These are phyloP conservation scores for Coregonus suidteri DNA, from an alignment of 2,797 vertebrate genomes.

Conservation along the genomic window DNA sequence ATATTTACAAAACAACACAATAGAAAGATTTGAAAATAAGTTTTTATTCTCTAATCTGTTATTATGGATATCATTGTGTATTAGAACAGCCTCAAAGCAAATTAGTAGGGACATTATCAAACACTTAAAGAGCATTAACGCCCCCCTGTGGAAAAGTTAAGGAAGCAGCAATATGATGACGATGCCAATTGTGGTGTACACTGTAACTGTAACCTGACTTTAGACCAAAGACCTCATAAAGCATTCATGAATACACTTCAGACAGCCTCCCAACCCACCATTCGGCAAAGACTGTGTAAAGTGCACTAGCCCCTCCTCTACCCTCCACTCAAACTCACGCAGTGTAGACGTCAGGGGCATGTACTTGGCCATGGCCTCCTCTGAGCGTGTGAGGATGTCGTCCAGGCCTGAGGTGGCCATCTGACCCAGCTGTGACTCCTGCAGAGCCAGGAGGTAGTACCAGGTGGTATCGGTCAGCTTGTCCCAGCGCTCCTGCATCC, in stretches of 20 bases:
- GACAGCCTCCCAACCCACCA: neutral
- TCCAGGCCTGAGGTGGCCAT: slow-evolving; percentile 51
- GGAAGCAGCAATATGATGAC: neutral
- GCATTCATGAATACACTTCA: neutral
- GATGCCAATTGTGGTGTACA: neutral
- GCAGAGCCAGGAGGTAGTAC: slow-evolving; percentile 39
- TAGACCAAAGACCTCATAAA: neutral
- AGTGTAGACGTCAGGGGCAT: slow-evolving; percentile 68
- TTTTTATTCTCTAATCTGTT: too few relatives aligned
- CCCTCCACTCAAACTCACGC: slow-evolving; percentile 53
- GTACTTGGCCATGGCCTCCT: slow-evolving; percentile 63
- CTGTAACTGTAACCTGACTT: slow-evolving; percentile 1
- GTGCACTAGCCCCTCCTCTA: neutral
- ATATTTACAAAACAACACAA: too few relatives aligned
- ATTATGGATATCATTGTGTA: too few relatives aligned
- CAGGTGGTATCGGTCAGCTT: slow-evolving; percentile 6
- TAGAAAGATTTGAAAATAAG: too few relatives aligned
- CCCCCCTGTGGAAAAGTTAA: neutral
- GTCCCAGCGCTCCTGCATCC: slow-evolving; percentile 49
- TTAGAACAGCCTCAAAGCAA: too few relatives aligned
- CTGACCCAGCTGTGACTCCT: slow-evolving; percentile 50
- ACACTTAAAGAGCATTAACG: neutral
- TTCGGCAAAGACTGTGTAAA: neutral
- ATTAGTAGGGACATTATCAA: too few relatives aligned
- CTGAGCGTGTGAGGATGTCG: slow-evolving; percentile 61